These are phyloP conservation scores for Campodea augens DNA, from an alignment of 1,140 invertebrate genomes.

Conservation along the genomic window DNA sequence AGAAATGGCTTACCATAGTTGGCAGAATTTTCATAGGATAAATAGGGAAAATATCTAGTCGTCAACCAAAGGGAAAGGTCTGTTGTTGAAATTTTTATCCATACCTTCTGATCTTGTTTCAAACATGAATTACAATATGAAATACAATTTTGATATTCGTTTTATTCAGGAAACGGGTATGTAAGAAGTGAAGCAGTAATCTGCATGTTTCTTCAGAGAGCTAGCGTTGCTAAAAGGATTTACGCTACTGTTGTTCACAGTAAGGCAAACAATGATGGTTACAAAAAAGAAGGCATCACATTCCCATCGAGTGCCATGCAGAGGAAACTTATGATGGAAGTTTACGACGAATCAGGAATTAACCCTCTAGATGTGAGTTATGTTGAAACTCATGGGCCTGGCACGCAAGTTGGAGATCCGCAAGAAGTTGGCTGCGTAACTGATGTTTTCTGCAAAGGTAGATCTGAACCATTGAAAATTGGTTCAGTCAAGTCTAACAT, in stretches of 20 bases:
- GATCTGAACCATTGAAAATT: slow-evolving; percentile 47
- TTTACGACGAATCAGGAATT: slow-evolving; percentile 68
- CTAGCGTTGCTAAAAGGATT: slow-evolving; percentile 50
- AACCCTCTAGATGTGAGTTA: slow-evolving; percentile 49
- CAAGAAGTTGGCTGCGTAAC: slow-evolving; percentile 73
- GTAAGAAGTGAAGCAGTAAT: slow-evolving; percentile 45
- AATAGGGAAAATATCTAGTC: too few relatives aligned
- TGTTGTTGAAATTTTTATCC: too few relatives aligned
- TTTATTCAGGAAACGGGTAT: slow-evolving; percentile 32
- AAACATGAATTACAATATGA: too few relatives aligned
- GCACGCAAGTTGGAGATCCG: slow-evolving; percentile 40
- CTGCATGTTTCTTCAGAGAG: slow-evolving; percentile 61
- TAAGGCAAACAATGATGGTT: slow-evolving; percentile 69
- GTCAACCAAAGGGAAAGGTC: too few relatives aligned
- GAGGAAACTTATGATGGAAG: slow-evolving; percentile 51
- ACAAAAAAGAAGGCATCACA: slow-evolving; percentile 74
- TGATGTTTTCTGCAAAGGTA: slow-evolving; percentile 49
- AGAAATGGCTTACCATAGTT: too few relatives aligned
- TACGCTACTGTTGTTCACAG: slow-evolving; percentile 48
- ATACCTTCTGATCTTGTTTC: too few relatives aligned
- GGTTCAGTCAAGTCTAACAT: slow-evolving; percentile 87
- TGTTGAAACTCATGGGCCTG: slow-evolving; percentile 83
- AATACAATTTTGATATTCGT: too few relatives aligned
- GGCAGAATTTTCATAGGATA: too few relatives aligned
- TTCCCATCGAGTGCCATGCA: slow-evolving; percentile 75